Evolutionary conservation across 2,797 vertebrate genomes (phyloP), one percentile per base, ranked within the genome.

Genomic region (Sphenopsis melanotis): DNA sequence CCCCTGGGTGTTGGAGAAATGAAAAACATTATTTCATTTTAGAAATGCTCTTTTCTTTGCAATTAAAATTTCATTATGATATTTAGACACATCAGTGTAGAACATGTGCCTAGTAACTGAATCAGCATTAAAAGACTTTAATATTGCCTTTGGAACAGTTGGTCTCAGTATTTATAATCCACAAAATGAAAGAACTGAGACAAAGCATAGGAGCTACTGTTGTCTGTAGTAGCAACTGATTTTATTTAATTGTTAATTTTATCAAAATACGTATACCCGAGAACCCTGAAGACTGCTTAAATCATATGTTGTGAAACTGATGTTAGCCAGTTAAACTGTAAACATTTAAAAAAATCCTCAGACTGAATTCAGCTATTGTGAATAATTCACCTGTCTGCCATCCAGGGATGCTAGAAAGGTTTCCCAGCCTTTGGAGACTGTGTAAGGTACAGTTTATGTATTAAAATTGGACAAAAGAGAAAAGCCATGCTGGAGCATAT

Each of bases 1-100:
- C 74, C 57, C 42, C 34, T 64, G 49, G 78, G 63, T 87, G 78
- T 37, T 78, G 26, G 34, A 64, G 71, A 88, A 91, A 72, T 78
- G n/a, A 44, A 84, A 90, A 93, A 77, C 23, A 49, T 16, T 27
- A 55, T 87, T 95, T 93, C 37, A 65, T 90, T 93, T 89, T 41
- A 75, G 32, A 93, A 95, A 92, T 86, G 37, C 4, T 91, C 53
- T 93, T 94, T 94, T 77, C 60, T 80, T 56, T 77, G 41, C 72
- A 95, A 94, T 96, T 95, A 93, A 93, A 83, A 87, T 81, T 94
- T 87, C 78, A 87, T 94, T 86, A 68, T 77, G 63, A 69, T 89
- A 80, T 89, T 89, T 88, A 91, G 81, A 32, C 69, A 84, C n/a
- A 87, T 68, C n/a, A 42, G 20, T 89, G 85, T 90, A 71, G 75